A percentile compares a stretch with the other conserved stretches of the same genome.
phyloP scores from a whole-genome alignment of 2,888 invertebrate species.

The Ceriagrion tenellum region DNA sequence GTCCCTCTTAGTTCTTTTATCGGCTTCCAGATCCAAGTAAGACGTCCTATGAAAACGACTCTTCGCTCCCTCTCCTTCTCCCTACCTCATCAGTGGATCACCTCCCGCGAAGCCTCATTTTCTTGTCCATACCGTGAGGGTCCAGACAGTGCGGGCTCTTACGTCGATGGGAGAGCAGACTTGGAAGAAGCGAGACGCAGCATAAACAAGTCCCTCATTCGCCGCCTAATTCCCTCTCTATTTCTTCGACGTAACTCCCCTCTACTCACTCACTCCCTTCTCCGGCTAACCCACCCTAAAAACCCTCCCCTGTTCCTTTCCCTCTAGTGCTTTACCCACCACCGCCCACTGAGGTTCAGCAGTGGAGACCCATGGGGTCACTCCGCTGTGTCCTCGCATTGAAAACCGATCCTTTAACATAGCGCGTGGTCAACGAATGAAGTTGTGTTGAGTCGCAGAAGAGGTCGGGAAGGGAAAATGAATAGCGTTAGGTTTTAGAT shows the following conservation, averaged over 20 bases:
- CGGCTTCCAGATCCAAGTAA: not conserved
- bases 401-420: conserved; percentile 46
- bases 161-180: not conserved
- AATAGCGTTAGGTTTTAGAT: conserved; percentile 1
- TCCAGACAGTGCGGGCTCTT: not conserved
- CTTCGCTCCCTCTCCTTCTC: too few relatives aligned
- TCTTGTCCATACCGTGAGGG: not conserved
- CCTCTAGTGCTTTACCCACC: not conserved
- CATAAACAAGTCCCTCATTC: not conserved
- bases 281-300: not conserved
- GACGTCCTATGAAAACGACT: not conserved
- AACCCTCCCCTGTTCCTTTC: not conserved
- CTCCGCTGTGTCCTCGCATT: not conserved
- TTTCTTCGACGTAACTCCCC: not conserved
- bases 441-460: not conserved
- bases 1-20: not conserved
- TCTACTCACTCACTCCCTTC: not conserved
- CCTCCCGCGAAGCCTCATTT: not conserved
- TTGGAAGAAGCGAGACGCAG: not conserved
- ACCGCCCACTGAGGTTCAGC: not conserved
- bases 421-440: not conserved
- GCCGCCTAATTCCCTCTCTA: not conserved
- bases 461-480: conserved; percentile 29
- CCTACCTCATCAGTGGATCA: not conserved
- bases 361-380: not conserved